A percentile compares a stretch with the other conserved stretches of the same genome.
Evolutionary conservation across 2,113 vertebrate species (phyloP).

Genomic region (Tichodroma muraria): DNA sequence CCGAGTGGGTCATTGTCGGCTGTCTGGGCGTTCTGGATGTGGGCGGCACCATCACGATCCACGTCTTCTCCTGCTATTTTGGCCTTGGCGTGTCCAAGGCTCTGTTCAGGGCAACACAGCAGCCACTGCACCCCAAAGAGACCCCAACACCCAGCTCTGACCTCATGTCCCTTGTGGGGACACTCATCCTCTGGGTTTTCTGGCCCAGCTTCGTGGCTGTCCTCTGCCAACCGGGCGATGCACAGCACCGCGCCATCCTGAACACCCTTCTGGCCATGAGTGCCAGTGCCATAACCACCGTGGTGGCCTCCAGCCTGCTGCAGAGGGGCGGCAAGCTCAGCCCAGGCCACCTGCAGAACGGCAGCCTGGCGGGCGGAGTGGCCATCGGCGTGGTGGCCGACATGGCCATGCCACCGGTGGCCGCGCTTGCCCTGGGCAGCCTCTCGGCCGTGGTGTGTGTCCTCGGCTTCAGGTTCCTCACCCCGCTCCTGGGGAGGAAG

Average conservation of each 20-base stretch:
- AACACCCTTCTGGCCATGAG: slow-evolving; percentile 78
- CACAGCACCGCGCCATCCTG: slow-evolving; percentile 74
- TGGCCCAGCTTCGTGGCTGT: slow-evolving; percentile 81
- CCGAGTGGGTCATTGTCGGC: slow-evolving; percentile 72
- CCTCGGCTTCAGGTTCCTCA: slow-evolving; percentile 79
- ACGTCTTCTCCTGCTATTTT: slow-evolving; percentile 85
- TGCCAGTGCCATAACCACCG: slow-evolving; percentile 65
- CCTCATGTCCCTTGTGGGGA: slow-evolving; percentile 75
- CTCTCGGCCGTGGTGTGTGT: slow-evolving; percentile 70
- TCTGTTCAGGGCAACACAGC: slow-evolving; percentile 63
- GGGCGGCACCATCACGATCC: slow-evolving; percentile 81
- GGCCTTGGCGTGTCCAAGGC: slow-evolving; percentile 76
- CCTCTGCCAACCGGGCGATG: slow-evolving; percentile 64
- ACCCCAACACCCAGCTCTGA: slow-evolving; percentile 71
- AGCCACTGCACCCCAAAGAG: slow-evolving; percentile 61
- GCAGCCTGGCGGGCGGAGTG: slow-evolving; percentile 80
- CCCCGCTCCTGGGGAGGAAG: slow-evolving; percentile 64
- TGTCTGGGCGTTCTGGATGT: slow-evolving; percentile 75
- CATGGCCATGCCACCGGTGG: slow-evolving; percentile 72
- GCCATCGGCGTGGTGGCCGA: slow-evolving; percentile 75
- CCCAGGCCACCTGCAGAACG: slow-evolving; percentile 78
- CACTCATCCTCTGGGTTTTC: slow-evolving; percentile 84
- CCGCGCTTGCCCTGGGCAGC: slow-evolving; percentile 73
- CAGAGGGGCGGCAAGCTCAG: slow-evolving; percentile 73
- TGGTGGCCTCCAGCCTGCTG: slow-evolving; percentile 71